A percentile compares a stretch with the other conserved stretches of the same genome.
Evolutionary conservation across 2,888 invertebrate species (phyloP).

Genomic region (Elegia similella): DNA sequence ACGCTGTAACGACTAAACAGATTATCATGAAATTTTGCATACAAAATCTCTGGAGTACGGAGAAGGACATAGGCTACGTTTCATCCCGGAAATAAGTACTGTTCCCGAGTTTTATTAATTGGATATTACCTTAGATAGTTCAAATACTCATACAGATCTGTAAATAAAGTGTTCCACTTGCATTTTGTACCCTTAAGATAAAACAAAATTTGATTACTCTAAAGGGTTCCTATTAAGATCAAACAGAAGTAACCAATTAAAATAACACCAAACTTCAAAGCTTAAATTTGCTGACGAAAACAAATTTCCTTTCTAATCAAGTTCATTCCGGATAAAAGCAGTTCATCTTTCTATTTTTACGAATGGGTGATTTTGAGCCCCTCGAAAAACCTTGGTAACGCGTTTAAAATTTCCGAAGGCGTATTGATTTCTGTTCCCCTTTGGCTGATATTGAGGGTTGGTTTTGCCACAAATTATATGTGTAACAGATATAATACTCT

Average conservation of each 20-base stretch:
- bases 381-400: slow-evolving; percentile 56
- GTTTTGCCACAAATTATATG: too few relatives aligned
- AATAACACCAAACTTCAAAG: slow-evolving; percentile 3
- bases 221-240: neutral
- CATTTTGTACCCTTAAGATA: neutral
- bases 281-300: neutral
- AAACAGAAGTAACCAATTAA: neutral
- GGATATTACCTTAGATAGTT: too few relatives aligned
- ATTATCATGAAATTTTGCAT: too few relatives aligned
- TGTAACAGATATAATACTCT: too few relatives aligned
- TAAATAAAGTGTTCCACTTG: too few relatives aligned
- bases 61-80: too few relatives aligned
- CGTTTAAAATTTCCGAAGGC: slow-evolving; percentile 68
- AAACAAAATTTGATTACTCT: neutral
- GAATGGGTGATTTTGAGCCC: slow-evolving; percentile 30
- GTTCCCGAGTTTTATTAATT: too few relatives aligned
- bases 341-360: slow-evolving; percentile 18
- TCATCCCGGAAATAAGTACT: too few relatives aligned
- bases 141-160: too few relatives aligned
- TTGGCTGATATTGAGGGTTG: slow-evolving; percentile 41
- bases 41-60: too few relatives aligned
- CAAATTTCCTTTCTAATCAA: slow-evolving; percentile 10
- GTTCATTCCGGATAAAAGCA: slow-evolving; percentile 14
- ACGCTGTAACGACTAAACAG: too few relatives aligned
- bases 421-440: slow-evolving; percentile 68